A percentile compares a stretch with the other conserved stretches of the same genome.
phyloP scores from a whole-genome alignment of 2,113 vertebrate genomes.

The Tonatia bakeri region DNA sequence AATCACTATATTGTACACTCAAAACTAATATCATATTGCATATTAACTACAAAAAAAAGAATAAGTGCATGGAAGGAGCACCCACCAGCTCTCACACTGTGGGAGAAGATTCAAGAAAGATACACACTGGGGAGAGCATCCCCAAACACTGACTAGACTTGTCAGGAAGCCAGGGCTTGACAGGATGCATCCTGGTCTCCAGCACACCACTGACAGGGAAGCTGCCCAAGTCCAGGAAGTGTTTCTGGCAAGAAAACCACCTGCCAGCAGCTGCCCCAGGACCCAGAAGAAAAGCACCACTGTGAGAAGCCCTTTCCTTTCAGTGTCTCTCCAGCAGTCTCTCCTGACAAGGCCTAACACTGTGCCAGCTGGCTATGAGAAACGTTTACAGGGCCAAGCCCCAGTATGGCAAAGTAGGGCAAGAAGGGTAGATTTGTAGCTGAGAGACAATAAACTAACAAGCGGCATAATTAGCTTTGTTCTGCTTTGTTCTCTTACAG shows the following conservation, averaged over 20 bases:
- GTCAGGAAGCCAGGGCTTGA: background rate
- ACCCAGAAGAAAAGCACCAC: background rate
- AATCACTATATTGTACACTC: background rate
- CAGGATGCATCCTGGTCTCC: background rate
- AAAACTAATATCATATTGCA: background rate
- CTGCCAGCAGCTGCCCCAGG: no score
- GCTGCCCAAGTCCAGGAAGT: background rate
- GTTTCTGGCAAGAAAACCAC: background rate
- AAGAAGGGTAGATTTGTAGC: background rate
- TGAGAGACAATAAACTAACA: background rate
- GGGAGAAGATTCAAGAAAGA: background rate
- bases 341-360: background rate
- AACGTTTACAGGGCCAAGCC: background rate
- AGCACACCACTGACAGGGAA: background rate
- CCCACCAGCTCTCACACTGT: background rate
- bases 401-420: background rate
- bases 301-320: background rate
- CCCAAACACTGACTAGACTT: background rate
- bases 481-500: background rate
- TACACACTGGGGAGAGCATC: background rate
- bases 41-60: background rate
- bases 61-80: background rate
- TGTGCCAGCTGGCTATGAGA: background rate
- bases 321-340: background rate
- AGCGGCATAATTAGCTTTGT: background rate